Percentiles rank a stretch among this genome's conserved stretches.
Evolutionary conservation across 2,888 invertebrate species (phyloP).

Genomic region (Drosophila macrothrix): DNA sequence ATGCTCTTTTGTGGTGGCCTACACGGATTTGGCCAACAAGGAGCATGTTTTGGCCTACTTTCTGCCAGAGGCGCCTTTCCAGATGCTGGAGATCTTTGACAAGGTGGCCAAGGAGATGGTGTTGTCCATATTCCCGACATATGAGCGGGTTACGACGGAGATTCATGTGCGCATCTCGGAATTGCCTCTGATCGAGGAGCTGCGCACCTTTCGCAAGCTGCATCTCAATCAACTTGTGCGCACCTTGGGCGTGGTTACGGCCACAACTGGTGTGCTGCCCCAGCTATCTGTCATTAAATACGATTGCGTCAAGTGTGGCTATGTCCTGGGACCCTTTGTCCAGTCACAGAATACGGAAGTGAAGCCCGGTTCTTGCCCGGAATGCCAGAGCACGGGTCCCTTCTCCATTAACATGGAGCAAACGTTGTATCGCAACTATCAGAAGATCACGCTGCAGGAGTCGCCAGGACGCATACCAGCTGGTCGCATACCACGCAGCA

Average conservation of each 20-base stretch:
- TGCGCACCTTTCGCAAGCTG: slow-evolving; percentile 95
- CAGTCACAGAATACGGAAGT: slow-evolving; percentile 97
- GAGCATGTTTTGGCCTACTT: slow-evolving; percentile 98
- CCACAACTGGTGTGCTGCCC: slow-evolving; percentile 97
- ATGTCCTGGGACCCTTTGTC: slow-evolving; percentile 97
- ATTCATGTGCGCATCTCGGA: slow-evolving; percentile 98
- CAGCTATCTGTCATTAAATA: slow-evolving; percentile 98
- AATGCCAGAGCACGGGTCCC: slow-evolving; percentile 98
- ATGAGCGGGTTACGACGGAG: slow-evolving; percentile 96
- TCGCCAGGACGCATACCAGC: slow-evolving; percentile 99
- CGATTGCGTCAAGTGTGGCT: slow-evolving; percentile 98
- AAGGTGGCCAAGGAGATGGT: slow-evolving; percentile 97
- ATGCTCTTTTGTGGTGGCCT: slow-evolving; percentile 96
- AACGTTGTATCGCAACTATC: slow-evolving; percentile 99
- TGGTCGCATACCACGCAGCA: slow-evolving; percentile 98
- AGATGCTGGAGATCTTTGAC: slow-evolving; percentile 98
- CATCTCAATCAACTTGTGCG: slow-evolving; percentile 97
- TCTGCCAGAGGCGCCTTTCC: slow-evolving; percentile 97
- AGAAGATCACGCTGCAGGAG: slow-evolving; percentile 98
- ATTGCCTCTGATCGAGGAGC: slow-evolving; percentile 97
- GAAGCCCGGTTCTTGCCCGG: slow-evolving; percentile 98
- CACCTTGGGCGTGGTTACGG: slow-evolving; percentile 97
- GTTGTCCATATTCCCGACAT: slow-evolving; percentile 96
- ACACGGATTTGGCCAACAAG: slow-evolving; percentile 94
- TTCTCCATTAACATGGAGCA: slow-evolving; percentile 99